Percentiles rank a stretch among this genome's conserved stretches.
These are phyloP conservation scores for Entomyzon cyanotis DNA, from an alignment of 2,113 vertebrate species.

Conservation along the genomic window DNA sequence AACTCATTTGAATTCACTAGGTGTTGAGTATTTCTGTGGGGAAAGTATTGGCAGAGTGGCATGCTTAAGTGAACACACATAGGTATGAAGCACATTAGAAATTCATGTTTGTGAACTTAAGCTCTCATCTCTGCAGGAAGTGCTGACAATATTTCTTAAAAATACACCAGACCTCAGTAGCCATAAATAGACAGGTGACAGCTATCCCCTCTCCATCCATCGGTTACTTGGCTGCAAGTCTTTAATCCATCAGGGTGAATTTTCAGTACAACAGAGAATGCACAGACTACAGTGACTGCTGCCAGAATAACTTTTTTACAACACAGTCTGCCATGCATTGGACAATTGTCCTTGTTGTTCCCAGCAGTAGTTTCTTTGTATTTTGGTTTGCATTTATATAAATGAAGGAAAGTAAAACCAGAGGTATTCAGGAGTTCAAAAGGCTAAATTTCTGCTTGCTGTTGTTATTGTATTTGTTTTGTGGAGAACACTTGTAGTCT, in stretches of 20 bases:
- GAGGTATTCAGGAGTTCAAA: neutral
- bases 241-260: neutral
- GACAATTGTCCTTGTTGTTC: neutral
- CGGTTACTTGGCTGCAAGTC: constrained; percentile 3
- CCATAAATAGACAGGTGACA: constrained; percentile 37
- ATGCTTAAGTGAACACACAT: constrained; percentile 51
- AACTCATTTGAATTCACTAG: constrained; percentile 74
- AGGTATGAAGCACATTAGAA: constrained; percentile 28
- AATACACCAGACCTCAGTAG: neutral
- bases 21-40: constrained; percentile 63
- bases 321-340: neutral
- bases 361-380: neutral
- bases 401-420: neutral
- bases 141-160: constrained; percentile 42
- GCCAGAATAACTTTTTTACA: neutral
- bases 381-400: neutral
- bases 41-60: constrained; percentile 52
- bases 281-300: neutral
- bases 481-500: neutral
- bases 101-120: constrained; percentile 46
- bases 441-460: neutral
- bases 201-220: neutral
- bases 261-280: neutral
- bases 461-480: neutral
- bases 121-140: constrained; percentile 33